Evolutionary conservation across 2,797 vertebrate genomes (phyloP).

Genomic region (Gymnopithys bicolor): DNA sequence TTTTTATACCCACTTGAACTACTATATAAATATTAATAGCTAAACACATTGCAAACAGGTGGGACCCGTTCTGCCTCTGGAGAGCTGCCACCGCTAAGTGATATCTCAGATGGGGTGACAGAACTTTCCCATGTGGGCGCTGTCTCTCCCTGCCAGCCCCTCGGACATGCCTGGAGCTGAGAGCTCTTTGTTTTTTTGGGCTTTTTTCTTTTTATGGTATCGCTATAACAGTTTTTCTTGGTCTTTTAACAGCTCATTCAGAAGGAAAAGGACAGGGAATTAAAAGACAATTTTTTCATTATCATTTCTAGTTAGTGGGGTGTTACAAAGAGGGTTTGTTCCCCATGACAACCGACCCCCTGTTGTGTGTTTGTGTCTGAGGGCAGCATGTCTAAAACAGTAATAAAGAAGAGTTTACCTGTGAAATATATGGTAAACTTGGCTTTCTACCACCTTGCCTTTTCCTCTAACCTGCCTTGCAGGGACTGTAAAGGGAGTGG

Average conservation of each 20-base stretch:
- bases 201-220: conserved; percentile 76
- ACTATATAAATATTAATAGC: conserved; percentile 86
- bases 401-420: not conserved
- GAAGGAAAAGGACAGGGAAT: conserved; percentile 67
- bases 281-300: conserved; percentile 9
- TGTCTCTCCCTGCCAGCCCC: conserved; percentile 80
- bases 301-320: not conserved
- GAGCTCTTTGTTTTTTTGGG: conserved; percentile 76
- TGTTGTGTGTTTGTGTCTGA: not conserved
- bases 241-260: conserved; percentile 85
- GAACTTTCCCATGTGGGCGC: conserved; percentile 82
- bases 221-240: conserved; percentile 80
- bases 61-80: conserved; percentile 84
- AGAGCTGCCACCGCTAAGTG: conserved; percentile 81
- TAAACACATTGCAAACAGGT: conserved; percentile 86
- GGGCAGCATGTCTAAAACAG: not conserved
- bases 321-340: not conserved
- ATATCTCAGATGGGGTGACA: conserved; percentile 83
- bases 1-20: conserved; percentile 80
- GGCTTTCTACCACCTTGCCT: not conserved
- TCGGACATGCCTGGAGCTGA: conserved; percentile 81
- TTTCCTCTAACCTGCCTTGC: not conserved
- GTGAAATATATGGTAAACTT: not conserved
- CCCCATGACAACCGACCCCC: rapidly evolving
- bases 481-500: not conserved